These are phyloP conservation scores for Tholera decimalis DNA, from an alignment of 2,888 invertebrate genomes.

Conservation along the genomic window DNA sequence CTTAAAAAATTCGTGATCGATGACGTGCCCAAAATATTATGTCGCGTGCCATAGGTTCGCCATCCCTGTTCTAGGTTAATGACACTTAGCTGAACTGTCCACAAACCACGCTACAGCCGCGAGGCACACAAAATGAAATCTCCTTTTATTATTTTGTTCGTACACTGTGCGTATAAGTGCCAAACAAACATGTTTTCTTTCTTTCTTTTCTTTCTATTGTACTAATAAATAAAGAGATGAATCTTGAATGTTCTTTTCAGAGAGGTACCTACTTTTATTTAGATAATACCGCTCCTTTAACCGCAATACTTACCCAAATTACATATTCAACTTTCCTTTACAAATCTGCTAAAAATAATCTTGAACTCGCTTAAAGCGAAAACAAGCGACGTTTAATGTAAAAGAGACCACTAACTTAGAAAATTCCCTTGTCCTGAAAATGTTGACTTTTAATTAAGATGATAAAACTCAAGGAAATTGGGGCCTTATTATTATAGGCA, in stretches of 20 bases:
- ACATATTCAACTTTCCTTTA: conserved; percentile 13
- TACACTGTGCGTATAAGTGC: too few relatives aligned
- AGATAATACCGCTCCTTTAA: not conserved
- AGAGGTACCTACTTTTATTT: not conserved
- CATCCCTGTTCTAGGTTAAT: too few relatives aligned
- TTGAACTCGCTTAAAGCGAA: conserved; percentile 37
- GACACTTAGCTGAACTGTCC: too few relatives aligned
- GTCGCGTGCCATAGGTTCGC: too few relatives aligned
- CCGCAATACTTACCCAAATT: conserved; percentile 22
- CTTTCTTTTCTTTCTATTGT: not conserved
- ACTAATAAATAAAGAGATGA: not conserved
- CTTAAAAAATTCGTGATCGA: too few relatives aligned
- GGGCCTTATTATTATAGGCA: conserved; percentile 7
- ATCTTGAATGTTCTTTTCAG: not conserved
- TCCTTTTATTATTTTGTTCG: too few relatives aligned
- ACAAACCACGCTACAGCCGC: too few relatives aligned
- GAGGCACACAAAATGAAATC: too few relatives aligned
- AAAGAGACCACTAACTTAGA: conserved; percentile 54
- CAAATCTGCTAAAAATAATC: conserved; percentile 33
- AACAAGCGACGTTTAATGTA: conserved; percentile 48
- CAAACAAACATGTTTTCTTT: too few relatives aligned
- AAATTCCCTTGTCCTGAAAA: conserved; percentile 56
- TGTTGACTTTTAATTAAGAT: conserved; percentile 64
- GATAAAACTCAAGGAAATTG: conserved; percentile 12
- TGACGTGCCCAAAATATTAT: too few relatives aligned